Evolutionary conservation across 2,888 invertebrate genomes (phyloP).

Genomic region (Cosmopolites sordidus): DNA sequence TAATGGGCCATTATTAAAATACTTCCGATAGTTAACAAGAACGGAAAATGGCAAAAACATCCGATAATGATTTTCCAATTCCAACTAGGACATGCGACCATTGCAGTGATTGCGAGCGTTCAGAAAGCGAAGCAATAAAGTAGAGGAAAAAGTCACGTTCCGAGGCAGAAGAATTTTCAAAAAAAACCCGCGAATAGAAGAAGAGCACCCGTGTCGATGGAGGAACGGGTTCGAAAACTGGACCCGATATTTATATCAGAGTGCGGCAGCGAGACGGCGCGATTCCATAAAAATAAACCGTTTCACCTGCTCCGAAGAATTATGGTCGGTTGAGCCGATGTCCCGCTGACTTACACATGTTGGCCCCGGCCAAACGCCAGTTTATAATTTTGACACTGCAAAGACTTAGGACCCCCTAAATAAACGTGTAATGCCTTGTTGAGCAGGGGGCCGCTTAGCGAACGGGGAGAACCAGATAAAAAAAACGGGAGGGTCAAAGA

Average conservation of each 20-base stretch:
- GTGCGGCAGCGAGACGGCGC: not conserved
- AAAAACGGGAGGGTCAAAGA: constrained; percentile 6
- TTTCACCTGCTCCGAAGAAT: constrained; percentile 31
- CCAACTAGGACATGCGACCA: too few species aligned
- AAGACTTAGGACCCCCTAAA: constrained; percentile 23
- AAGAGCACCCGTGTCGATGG: not conserved
- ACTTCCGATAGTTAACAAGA: too few species aligned
- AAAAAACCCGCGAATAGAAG: not conserved
- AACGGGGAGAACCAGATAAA: not conserved
- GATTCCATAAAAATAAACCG: constrained; percentile 28
- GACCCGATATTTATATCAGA: not conserved
- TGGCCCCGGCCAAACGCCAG: constrained; percentile 35
- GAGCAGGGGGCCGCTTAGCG: constrained; percentile 2
- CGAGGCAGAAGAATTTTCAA: too few species aligned
- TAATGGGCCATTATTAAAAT: too few species aligned
- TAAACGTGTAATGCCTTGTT: constrained; percentile 17
- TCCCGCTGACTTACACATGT: constrained; percentile 39
- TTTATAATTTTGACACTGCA: constrained; percentile 37
- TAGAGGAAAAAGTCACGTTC: too few species aligned
- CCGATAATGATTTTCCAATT: too few species aligned
- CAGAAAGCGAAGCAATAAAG: too few species aligned
- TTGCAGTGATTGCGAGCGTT: too few species aligned
- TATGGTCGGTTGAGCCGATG: constrained; percentile 29
- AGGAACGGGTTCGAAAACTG: not conserved
- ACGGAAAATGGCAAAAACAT: too few species aligned